phyloP scores from a whole-genome alignment of 2,797 vertebrate species.

The Dendrocincla tyrannina region DNA sequence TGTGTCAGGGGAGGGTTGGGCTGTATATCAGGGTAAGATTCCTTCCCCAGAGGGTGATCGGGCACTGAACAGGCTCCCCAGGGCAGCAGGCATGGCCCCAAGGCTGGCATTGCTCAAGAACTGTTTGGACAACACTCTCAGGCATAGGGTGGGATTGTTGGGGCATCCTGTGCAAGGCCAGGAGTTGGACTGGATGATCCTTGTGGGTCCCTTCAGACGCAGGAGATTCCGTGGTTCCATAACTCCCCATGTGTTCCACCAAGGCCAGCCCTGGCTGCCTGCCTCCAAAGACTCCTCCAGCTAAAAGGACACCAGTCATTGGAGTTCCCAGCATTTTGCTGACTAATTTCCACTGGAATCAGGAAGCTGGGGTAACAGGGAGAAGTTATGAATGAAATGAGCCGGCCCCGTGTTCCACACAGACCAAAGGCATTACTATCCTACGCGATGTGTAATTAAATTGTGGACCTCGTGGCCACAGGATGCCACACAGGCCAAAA shows the following conservation, averaged over 20 bases:
- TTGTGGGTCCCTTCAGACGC: background rate
- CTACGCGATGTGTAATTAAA: background rate
- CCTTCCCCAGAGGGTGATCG: background rate
- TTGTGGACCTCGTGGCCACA: conserved; percentile 12
- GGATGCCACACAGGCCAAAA: conserved; percentile 16
- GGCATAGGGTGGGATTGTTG: background rate
- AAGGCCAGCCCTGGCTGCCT: background rate
- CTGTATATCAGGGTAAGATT: rapidly evolving
- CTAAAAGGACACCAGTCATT: background rate
- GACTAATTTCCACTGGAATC: conserved; percentile 46
- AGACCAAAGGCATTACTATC: conserved; percentile 35
- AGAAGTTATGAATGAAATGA: conserved; percentile 59
- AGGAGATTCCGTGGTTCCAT: background rate
- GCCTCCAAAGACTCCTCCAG: background rate
- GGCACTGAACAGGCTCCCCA: background rate
- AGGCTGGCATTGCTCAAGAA: background rate
- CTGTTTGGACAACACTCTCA: rapidly evolving
- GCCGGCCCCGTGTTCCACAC: background rate
- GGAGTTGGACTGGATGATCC: rapidly evolving
- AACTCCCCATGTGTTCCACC: background rate
- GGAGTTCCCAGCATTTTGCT: background rate
- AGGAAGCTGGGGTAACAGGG: conserved; percentile 43
- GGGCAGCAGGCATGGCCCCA: rapidly evolving
- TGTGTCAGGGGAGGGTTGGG: rapidly evolving
- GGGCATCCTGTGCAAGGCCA: background rate